Evolutionary conservation across 2,113 vertebrate species (phyloP).

Genomic region (Ptilorrhoa leucosticta): DNA sequence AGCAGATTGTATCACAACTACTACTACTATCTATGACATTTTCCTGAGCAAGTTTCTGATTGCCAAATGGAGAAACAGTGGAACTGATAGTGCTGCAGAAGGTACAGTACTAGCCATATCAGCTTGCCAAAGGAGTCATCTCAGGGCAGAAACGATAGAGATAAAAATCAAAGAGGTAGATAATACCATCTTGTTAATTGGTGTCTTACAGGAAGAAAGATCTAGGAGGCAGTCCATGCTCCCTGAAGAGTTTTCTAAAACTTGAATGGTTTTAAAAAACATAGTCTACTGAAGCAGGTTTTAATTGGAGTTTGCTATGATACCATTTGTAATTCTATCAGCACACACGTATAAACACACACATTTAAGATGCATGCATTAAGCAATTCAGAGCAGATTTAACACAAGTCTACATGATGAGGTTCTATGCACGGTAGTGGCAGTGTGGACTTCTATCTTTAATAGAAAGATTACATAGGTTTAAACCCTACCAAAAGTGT

Average conservation of each 20-base stretch:
- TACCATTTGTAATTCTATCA: neutral
- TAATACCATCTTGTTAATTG: neutral
- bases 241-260: neutral
- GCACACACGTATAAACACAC: neutral
- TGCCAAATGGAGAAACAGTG: neutral
- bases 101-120: neutral
- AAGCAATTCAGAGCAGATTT: neutral
- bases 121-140: neutral
- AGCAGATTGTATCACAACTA: neutral
- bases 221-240: neutral
- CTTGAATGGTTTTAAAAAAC: neutral
- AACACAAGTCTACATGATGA: neutral
- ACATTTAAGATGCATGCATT: neutral
- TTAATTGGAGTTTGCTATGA: neutral
- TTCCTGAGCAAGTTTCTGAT: neutral
- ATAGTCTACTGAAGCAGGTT: neutral
- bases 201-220: neutral
- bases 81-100: neutral
- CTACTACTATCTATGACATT: neutral
- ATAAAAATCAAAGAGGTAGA: neutral
- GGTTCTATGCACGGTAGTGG: accelerated
- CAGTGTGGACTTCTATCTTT: neutral
- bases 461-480: neutral
- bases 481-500: neutral
- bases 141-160: neutral